Conservation (phyloP, 2,797 vertebrate species). For the Trichosurus vulpecula region DNA sequence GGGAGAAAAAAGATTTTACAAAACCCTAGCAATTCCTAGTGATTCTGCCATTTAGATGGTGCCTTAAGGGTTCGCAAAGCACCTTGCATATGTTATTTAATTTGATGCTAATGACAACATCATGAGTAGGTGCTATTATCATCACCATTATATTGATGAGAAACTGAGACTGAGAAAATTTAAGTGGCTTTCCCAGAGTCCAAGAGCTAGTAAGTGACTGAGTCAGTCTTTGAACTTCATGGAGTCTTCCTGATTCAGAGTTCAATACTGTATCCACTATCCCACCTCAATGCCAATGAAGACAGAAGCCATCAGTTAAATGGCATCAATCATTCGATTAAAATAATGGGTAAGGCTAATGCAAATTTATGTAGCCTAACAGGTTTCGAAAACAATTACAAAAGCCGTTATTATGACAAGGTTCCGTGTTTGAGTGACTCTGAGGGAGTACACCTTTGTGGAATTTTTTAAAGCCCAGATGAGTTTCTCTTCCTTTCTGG, state of each 20-base stretch:
- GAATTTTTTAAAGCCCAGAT: slow-evolving; percentile 21
- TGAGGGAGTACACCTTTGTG: slow-evolving; percentile 19
- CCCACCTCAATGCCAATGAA: background rate
- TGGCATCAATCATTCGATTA: background rate
- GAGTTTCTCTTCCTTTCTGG: slow-evolving; percentile 1
- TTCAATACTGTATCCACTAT: background rate
- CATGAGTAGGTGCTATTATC: slow-evolving; percentile 5
- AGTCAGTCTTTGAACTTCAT: background rate
- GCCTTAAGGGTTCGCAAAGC: background rate
- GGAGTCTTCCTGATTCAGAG: background rate
- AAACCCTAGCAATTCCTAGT: background rate
- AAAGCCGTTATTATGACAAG: background rate
- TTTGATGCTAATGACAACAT: background rate
- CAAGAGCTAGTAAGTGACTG: background rate
- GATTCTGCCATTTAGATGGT: background rate
- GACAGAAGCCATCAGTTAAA: slow-evolving; percentile 31
- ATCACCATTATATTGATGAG: background rate
- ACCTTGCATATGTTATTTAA: background rate
- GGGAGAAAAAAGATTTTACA: background rate
- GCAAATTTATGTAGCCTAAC: slow-evolving; percentile 8
- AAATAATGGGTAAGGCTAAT: slow-evolving; percentile 19
- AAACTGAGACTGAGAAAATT: background rate
- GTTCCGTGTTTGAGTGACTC: background rate
- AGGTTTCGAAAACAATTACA: slow-evolving; percentile 36
- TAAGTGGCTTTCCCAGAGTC: background rate